Evolutionary conservation across 2,113 vertebrate genomes (phyloP), one percentile per base, ranked within the genome.

Genomic region (Antidorcas marsupialis): DNA sequence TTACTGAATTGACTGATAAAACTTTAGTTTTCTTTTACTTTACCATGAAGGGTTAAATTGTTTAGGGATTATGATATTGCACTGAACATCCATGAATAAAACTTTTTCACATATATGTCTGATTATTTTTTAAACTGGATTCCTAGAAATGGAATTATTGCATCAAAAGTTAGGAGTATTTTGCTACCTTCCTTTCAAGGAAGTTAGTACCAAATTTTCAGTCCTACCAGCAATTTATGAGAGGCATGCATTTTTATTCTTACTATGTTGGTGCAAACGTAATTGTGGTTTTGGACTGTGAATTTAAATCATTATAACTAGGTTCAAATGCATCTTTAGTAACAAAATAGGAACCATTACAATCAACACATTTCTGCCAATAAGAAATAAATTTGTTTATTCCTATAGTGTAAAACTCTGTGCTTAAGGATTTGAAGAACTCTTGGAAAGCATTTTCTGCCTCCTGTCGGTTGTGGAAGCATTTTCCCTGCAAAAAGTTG

Each of bases 181-280:
- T 96, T 97, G 28, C 30, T 84, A 74, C 96, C 43, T 83, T 74
- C 16, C n/a, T 96, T 57, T 97, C n/a, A 52, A 86, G 71, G 74
- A 83, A 95, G 52, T 64, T 71, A 52, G 13, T 36, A 93, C 11
- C 50, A 57, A 16, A 50, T 87, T 96, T 94, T 92, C 36, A 93
- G 28, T 93, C 15, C 39, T 47, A 83, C 14, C 17, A 91, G 23
- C 55, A 97, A 36, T 81, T 84, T 93, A 52, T 81, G 83, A 92
- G 9, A 91, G 27, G 33, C 2, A 25, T 53, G 8, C 53, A 36
- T 64, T 83, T 89, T 30, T 93, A 47, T 78, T 91, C 36, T 43
- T 71, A 27, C 39, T 27, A 43, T 43, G 23, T 43, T 76, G 23
- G 39, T 43, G 39, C 23, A 76, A 76, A 76, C 1, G 1, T 43